These are phyloP conservation scores for Phania funesta DNA, from an alignment of 2,888 invertebrate genomes.

Conservation along the genomic window DNA sequence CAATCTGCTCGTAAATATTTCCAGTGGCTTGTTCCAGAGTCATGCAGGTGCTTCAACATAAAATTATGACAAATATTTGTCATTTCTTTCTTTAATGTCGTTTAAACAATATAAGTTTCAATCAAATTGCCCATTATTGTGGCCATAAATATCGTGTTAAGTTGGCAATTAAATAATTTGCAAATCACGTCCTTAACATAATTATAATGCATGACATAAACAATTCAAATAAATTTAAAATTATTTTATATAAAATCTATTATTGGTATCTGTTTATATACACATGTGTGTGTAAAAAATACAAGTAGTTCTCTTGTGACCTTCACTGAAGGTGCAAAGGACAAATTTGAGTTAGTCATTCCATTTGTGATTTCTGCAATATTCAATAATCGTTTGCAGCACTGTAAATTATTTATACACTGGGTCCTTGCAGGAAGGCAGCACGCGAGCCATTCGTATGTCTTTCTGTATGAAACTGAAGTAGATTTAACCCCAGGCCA, in stretches of 20 bases:
- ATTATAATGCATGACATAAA: constrained; percentile 39
- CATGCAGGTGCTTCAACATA: constrained; percentile 14
- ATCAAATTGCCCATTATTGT: constrained; percentile 49
- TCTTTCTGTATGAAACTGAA: too few relatives aligned
- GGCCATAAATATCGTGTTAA: constrained; percentile 59
- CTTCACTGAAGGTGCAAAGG: too few relatives aligned
- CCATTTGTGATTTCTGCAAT: too few relatives aligned
- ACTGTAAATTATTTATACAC: too few relatives aligned
- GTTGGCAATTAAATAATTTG: constrained; percentile 62
- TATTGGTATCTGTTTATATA: too few relatives aligned
- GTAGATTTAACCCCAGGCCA: too few relatives aligned
- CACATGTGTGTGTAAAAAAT: too few relatives aligned
- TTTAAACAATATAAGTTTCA: constrained; percentile 2
- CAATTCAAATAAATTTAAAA: constrained; percentile 28
- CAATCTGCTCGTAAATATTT: background rate
- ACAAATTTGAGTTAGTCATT: too few relatives aligned
- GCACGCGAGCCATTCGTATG: too few relatives aligned
- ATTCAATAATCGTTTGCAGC: too few relatives aligned
- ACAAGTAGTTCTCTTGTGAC: too few relatives aligned
- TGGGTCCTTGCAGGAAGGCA: too few relatives aligned
- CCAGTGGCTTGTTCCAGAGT: background rate
- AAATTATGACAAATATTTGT: constrained; percentile 54
- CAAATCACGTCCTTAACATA: constrained; percentile 64
- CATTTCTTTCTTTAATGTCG: constrained; percentile 48
- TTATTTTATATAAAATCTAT: background rate